A percentile compares a stretch with the other conserved stretches of the same genome.
phyloP scores from a whole-genome alignment of 2,888 invertebrate genomes.

The Nomada fucata region DNA sequence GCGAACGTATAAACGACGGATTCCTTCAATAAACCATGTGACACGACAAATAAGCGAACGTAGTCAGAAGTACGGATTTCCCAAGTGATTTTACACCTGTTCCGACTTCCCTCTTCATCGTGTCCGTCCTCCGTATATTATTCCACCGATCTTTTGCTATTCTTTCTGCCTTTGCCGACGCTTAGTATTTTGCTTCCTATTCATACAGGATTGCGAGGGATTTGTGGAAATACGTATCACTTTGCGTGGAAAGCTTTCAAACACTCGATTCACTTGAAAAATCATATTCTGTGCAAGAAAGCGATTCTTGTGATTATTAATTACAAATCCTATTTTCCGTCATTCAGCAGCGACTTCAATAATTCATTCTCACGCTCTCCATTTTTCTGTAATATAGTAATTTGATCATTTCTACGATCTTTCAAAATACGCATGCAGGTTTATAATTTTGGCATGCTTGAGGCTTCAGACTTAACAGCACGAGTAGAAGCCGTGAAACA shows the following conservation, averaged over 20 bases:
- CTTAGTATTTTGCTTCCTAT: not conserved
- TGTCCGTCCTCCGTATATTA: constrained; percentile 39
- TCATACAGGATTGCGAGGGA: not conserved
- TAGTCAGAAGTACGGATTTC: constrained; percentile 20
- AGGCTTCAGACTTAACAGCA: too few relatives aligned
- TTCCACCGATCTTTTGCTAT: constrained; percentile 28
- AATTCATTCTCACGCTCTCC: too few relatives aligned
- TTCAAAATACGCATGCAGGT: too few relatives aligned
- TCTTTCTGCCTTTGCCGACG: constrained; percentile 24
- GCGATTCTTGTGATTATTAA: too few relatives aligned
- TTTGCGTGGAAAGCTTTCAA: not conserved
- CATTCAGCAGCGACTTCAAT: too few relatives aligned
- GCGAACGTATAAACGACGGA: constrained; percentile 25
- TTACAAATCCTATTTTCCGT: too few relatives aligned
- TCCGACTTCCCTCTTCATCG: constrained; percentile 41
- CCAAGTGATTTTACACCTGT: constrained; percentile 50
- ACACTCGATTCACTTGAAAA: not conserved
- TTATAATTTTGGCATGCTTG: too few relatives aligned
- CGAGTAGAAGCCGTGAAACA: too few relatives aligned
- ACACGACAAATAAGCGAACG: constrained; percentile 41
- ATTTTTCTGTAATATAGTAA: too few relatives aligned
- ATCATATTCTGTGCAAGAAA: too few relatives aligned
- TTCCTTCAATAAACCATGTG: constrained; percentile 44
- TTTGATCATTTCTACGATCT: too few relatives aligned
- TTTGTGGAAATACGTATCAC: constrained; percentile 11